A percentile compares a stretch with the other conserved stretches of the same genome.
Conservation (phyloP, 2,888 invertebrate genomes). For the Lysandra bellargus region DNA sequence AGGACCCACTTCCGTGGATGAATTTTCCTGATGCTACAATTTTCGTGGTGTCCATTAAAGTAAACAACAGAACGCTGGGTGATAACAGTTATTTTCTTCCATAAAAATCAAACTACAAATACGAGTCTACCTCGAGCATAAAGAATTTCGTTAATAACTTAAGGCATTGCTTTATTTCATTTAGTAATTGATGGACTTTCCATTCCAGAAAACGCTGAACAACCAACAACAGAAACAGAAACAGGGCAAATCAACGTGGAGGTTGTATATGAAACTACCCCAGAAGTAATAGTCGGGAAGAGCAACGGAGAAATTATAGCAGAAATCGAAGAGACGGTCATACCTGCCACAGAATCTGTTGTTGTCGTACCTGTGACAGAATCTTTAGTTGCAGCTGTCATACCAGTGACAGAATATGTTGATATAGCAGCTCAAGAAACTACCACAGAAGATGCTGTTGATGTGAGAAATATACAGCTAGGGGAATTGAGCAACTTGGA, state of each 20-base stretch:
- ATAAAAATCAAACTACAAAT: too few relatives aligned
- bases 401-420: not conserved
- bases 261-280: slow-evolving; percentile 34
- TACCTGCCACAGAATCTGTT: not conserved
- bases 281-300: slow-evolving; percentile 34
- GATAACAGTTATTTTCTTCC: too few relatives aligned
- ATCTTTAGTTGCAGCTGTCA: not conserved
- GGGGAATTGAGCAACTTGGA: slow-evolving; percentile 45
- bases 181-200: too few relatives aligned
- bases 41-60: too few relatives aligned
- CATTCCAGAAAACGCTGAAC: slow-evolving; percentile 37
- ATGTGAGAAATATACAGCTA: slow-evolving; percentile 28
- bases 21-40: too few relatives aligned
- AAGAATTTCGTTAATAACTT: too few relatives aligned
- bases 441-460: slow-evolving; percentile 10
- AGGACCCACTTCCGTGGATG: too few relatives aligned
- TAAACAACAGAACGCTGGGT: too few relatives aligned
- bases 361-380: not conserved
- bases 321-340: not conserved
- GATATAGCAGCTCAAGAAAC: not conserved
- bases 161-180: too few relatives aligned
- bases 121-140: too few relatives aligned
- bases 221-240: slow-evolving; percentile 36
- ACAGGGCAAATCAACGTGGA: slow-evolving; percentile 32
- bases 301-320: slow-evolving; percentile 10